phyloP scores from a whole-genome alignment of 1,140 invertebrate genomes.

The Ceratosolen fusciceps region DNA sequence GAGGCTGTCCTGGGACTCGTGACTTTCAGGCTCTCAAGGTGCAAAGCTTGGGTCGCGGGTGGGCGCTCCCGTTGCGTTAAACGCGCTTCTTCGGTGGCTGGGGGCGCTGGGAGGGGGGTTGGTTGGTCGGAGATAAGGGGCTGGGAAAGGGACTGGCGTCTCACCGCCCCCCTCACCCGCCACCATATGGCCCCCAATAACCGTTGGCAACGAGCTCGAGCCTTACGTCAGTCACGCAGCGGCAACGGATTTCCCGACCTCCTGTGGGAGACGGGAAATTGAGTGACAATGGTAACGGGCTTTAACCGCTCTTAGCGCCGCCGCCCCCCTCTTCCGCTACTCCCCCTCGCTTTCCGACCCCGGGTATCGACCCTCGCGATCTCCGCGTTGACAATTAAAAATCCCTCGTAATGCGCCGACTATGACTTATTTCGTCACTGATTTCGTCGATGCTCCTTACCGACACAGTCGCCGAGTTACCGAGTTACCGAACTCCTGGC shows the following conservation, averaged over 20 bases:
- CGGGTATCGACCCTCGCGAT: background rate
- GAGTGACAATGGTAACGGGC: constrained; percentile 26
- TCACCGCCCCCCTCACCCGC: background rate
- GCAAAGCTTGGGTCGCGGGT: background rate
- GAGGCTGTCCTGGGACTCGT: background rate
- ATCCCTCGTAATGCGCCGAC: background rate
- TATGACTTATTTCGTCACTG: no score
- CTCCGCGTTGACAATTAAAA: background rate
- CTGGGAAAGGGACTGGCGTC: constrained; percentile 4
- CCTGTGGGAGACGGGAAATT: background rate
- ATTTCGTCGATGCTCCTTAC: no score
- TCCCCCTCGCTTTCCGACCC: background rate
- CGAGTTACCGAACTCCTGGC: no score
- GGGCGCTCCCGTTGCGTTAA: background rate
- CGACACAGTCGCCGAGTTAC: no score
- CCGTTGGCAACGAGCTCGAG: constrained; percentile 6
- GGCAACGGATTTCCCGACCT: background rate
- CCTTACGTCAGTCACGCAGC: constrained; percentile 6
- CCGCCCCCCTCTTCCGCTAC: background rate
- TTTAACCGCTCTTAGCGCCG: background rate
- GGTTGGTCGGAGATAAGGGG: no score
- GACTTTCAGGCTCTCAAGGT: background rate
- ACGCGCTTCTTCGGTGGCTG: background rate
- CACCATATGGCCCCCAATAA: no score
- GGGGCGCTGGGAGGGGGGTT: background rate